Conservation (phyloP, 2,888 invertebrate species). For the Oligia latruncula region DNA sequence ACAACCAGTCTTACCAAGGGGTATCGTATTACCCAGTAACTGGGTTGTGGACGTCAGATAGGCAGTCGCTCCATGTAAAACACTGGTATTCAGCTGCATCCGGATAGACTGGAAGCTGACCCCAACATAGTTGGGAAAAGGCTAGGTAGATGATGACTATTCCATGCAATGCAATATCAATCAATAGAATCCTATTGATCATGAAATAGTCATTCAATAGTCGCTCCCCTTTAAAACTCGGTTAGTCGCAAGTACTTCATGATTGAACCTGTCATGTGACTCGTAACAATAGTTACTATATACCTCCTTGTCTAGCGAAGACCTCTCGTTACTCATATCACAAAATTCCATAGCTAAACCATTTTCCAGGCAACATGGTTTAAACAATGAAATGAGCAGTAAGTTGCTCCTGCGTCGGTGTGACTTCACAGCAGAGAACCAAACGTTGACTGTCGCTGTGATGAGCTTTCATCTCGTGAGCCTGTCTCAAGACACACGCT, state of each 20-base stretch:
- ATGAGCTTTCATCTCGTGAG: constrained; percentile 37
- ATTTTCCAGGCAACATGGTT: background rate
- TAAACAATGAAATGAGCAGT: constrained; percentile 11
- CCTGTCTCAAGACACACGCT: background rate
- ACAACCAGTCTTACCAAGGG: too few relatives aligned
- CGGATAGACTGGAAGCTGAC: too few relatives aligned
- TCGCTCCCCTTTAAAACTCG: too few relatives aligned
- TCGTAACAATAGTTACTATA: background rate
- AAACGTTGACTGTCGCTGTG: constrained; percentile 38
- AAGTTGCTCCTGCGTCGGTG: constrained; percentile 17
- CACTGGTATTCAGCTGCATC: too few relatives aligned
- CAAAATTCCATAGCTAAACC: background rate
- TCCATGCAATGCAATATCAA: too few relatives aligned
- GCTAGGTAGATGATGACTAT: background rate
- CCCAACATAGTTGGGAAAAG: too few relatives aligned
- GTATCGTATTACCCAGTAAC: too few relatives aligned
- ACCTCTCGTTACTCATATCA: background rate
- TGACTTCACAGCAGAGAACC: constrained; percentile 9
- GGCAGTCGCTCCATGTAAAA: too few relatives aligned
- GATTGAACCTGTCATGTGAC: background rate
- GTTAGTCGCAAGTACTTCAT: background rate
- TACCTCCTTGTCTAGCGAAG: background rate
- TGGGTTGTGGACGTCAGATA: too few relatives aligned
- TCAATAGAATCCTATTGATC: too few relatives aligned
- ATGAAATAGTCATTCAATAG: too few relatives aligned